phyloP scores from a whole-genome alignment of 53 echinoderm and acorn worm genomes.

The Echinometra lucunter region DNA sequence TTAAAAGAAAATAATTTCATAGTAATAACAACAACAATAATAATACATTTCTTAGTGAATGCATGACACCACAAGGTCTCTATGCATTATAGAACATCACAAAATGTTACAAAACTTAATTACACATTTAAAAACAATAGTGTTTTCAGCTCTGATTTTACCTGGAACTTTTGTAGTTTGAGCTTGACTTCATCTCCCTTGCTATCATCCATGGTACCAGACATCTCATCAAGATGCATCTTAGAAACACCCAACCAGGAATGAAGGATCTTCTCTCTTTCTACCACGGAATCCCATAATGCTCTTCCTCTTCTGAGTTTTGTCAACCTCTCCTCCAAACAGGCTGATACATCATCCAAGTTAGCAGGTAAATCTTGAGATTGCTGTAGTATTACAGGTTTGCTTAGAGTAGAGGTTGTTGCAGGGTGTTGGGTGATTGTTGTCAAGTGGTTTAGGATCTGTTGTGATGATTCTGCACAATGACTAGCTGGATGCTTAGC shows the following conservation, averaged over 20 bases:
- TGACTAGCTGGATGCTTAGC: constrained; percentile 67
- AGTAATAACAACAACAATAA: no score
- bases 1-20: no score
- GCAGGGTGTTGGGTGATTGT: constrained; percentile 60
- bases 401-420: constrained; percentile 31
- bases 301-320: constrained; percentile 75
- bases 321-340: constrained; percentile 74
- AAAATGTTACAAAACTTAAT: no score
- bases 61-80: no score
- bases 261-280: constrained; percentile 73
- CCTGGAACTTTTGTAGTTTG: constrained; percentile 84
- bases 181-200: constrained; percentile 68
- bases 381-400: constrained; percentile 59
- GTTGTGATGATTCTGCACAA: constrained; percentile 57
- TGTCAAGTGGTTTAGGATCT: constrained; percentile 66
- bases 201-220: constrained; percentile 72
- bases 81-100: no score
- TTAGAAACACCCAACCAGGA: constrained; percentile 78
- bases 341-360: constrained; percentile 52
- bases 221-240: constrained; percentile 72
- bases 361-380: constrained; percentile 27
- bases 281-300: constrained; percentile 73
- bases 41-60: no score
- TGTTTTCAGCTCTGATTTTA: no score
- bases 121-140: no score